These are phyloP conservation scores for Porites divaricata DNA, from an alignment of 92 coral and sea anemone genomes.

Conservation along the genomic window DNA sequence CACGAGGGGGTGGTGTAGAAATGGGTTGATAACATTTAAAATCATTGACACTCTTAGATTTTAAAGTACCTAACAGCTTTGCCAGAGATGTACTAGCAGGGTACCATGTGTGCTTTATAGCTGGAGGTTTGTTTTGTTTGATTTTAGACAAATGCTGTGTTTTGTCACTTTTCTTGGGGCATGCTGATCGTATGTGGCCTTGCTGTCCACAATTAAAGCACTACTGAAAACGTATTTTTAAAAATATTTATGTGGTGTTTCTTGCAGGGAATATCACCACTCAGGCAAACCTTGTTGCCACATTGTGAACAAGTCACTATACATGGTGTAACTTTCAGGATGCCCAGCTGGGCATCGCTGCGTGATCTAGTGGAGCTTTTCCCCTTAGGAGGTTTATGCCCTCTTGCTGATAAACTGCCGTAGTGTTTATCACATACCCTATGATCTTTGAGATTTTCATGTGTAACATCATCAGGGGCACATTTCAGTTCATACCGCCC, in stretches of 20 bases:
- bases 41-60: slow-evolving; percentile 1
- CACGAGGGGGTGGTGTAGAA: not conserved
- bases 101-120: slow-evolving; percentile 6
- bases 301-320: too few relatives aligned
- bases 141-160: not conserved
- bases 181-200: slow-evolving; percentile 37
- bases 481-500: slow-evolving; percentile 27
- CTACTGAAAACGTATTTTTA: slow-evolving; percentile 40
- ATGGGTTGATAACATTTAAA: slow-evolving; percentile 34
- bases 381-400: slow-evolving; percentile 4
- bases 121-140: slow-evolving; percentile 4
- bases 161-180: slow-evolving; percentile 9
- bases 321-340: too few relatives aligned
- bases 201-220: slow-evolving; percentile 48
- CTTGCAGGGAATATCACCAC: slow-evolving; percentile 47
- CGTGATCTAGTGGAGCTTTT: not conserved
- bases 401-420: slow-evolving; percentile 8
- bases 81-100: not conserved
- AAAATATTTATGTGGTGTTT: slow-evolving; percentile 48
- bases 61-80: slow-evolving; percentile 22
- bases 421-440: not conserved
- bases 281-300: too few relatives aligned
- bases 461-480: not conserved
- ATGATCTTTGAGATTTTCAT: not conserved
- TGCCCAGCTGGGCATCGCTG: slow-evolving; percentile 5